These are phyloP conservation scores for Dasysyrphus tricinctus DNA, from an alignment of 2,888 invertebrate genomes.

Conservation along the genomic window DNA sequence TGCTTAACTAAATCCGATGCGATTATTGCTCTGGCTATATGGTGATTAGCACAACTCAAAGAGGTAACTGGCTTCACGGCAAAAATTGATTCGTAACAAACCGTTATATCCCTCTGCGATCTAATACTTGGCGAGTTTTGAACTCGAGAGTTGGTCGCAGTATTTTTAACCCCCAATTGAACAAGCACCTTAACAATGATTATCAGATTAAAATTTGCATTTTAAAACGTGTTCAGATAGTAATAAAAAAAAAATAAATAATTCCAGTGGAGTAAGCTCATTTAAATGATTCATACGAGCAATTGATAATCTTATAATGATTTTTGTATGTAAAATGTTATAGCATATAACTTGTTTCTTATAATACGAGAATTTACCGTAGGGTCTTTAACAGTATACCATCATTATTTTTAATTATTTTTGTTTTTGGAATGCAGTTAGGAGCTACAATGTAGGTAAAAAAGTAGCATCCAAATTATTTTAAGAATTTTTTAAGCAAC, in stretches of 20 bases:
- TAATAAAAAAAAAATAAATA: neutral
- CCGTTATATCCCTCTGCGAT: too few species aligned
- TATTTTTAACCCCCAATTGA: too few species aligned
- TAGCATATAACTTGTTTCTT: neutral
- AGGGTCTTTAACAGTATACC: neutral
- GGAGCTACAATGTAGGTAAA: neutral
- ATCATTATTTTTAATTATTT: too few species aligned
- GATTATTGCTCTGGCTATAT: too few species aligned
- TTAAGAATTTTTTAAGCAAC: neutral
- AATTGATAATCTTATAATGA: neutral
- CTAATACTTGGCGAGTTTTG: too few species aligned
- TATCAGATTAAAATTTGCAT: neutral
- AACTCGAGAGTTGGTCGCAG: too few species aligned
- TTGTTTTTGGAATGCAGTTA: neutral
- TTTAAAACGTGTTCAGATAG: neutral
- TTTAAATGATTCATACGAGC: neutral
- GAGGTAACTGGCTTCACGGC: too few species aligned
- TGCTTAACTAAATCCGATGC: too few species aligned
- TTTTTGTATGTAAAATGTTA: too few species aligned
- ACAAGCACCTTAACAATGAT: neutral
- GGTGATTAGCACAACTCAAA: too few species aligned
- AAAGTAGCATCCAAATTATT: neutral
- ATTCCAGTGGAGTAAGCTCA: neutral
- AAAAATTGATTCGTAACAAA: too few species aligned
- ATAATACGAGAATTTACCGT: neutral